phyloP scores from a whole-genome alignment of 2,888 invertebrate species.

The Miltochrista miniata region DNA sequence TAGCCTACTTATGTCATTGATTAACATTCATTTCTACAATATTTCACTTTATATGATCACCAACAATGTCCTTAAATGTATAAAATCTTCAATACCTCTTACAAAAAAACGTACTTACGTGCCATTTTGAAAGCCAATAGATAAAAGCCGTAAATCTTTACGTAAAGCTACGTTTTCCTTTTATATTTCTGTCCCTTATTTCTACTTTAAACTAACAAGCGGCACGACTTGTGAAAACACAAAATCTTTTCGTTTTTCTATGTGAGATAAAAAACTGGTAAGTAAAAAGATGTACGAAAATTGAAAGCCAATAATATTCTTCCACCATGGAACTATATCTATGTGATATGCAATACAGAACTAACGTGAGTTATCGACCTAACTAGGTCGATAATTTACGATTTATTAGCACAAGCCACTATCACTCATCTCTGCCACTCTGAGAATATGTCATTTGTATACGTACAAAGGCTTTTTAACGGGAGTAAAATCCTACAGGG shows the following conservation, averaged over 20 bases:
- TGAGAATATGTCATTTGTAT: too few species aligned
- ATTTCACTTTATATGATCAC: not conserved
- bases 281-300: too few species aligned
- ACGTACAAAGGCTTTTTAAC: too few species aligned
- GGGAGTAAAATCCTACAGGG: too few species aligned
- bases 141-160: constrained; percentile 35
- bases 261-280: not conserved
- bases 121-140: constrained; percentile 32
- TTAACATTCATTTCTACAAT: constrained; percentile 12
- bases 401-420: too few species aligned
- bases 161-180: constrained; percentile 21
- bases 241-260: constrained; percentile 1
- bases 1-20: too few species aligned
- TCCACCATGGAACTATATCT: not conserved
- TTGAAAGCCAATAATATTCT: not conserved
- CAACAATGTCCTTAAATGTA: constrained; percentile 7
- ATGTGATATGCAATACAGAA: too few species aligned
- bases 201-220: constrained; percentile 7
- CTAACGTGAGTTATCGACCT: too few species aligned
- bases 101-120: constrained; percentile 19
- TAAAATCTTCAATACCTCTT: constrained; percentile 13
- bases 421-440: too few species aligned
- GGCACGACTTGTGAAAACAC: constrained; percentile 1
- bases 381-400: too few species aligned
- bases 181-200: constrained; percentile 9